Evolutionary conservation across 2,113 vertebrate species (phyloP).

Genomic region (Barnardius zonarius): DNA sequence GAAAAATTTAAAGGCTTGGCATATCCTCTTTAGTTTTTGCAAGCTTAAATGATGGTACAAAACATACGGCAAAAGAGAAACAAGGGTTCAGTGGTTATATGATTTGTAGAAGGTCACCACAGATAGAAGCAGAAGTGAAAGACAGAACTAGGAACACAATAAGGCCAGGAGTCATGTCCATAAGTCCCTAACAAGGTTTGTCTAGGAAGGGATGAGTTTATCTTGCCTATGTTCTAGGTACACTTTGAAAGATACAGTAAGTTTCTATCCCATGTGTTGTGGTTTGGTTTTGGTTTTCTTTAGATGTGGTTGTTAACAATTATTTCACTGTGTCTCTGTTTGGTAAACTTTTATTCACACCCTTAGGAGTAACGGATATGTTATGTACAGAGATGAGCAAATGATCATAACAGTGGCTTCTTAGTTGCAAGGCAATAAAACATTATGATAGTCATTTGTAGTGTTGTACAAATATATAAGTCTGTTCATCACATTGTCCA

Average conservation of each 20-base stretch:
- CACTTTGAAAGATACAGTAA: neutral
- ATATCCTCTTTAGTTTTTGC: neutral
- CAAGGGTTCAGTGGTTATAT: neutral
- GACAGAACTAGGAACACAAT: accelerated
- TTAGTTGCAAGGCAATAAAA: constrained; percentile 42
- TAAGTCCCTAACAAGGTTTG: neutral
- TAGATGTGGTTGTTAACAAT: neutral
- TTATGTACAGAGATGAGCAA: neutral
- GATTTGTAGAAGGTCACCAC: neutral
- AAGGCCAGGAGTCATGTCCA: neutral
- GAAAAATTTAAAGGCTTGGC: neutral
- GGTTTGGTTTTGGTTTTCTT: neutral
- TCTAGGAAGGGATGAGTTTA: neutral
- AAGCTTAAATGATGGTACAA: neutral
- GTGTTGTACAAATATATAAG: constrained; percentile 32
- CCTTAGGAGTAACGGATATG: constrained; percentile 22
- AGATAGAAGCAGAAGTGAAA: neutral
- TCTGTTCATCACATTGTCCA: constrained; percentile 18
- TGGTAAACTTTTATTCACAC: constrained; percentile 48
- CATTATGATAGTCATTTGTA: constrained; percentile 1
- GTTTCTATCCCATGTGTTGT: neutral
- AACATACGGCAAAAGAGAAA: neutral
- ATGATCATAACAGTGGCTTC: constrained; percentile 44
- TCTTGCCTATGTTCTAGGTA: neutral
- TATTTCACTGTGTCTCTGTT: constrained; percentile 40